Evolutionary conservation across 2,888 invertebrate species (phyloP).

Genomic region (Imbricaverruca yamaguchii): DNA sequence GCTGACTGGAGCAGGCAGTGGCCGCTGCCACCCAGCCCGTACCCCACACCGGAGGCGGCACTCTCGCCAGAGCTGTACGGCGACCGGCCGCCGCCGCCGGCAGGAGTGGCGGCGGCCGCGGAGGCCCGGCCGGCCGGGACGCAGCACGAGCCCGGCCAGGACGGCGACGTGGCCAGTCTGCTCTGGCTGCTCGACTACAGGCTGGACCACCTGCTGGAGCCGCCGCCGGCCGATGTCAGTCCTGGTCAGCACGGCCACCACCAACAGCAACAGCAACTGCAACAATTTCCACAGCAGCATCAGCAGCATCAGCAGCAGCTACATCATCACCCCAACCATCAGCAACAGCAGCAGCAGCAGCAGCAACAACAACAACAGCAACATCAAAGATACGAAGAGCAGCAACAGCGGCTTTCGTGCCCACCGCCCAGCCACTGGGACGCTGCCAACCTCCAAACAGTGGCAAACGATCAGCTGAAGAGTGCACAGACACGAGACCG

Average conservation of each 20-base stretch:
- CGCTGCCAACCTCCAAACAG: not conserved
- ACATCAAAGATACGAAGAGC: not conserved
- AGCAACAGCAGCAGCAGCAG: constrained; percentile 1
- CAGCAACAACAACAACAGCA: constrained; percentile 15
- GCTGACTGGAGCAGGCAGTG: too few relatives aligned
- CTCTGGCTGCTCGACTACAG: constrained; percentile 16
- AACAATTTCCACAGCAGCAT: not conserved
- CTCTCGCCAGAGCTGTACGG: not conserved
- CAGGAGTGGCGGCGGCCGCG: not conserved
- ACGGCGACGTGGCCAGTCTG: constrained; percentile 5
- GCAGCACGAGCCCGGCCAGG: not conserved
- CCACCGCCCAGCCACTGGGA: not conserved
- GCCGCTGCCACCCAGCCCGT: too few relatives aligned
- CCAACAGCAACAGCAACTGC: not conserved
- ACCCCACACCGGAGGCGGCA: too few relatives aligned
- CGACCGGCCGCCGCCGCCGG: not conserved
- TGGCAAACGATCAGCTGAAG: not conserved
- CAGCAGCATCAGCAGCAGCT: constrained; percentile 18
- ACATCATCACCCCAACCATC: not conserved
- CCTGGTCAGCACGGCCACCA: not conserved
- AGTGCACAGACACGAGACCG: not conserved
- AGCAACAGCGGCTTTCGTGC: not conserved
- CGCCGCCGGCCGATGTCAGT: not conserved
- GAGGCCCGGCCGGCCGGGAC: not conserved
- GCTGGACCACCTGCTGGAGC: constrained; percentile 1